Evolutionary conservation across 2,113 vertebrate genomes (phyloP).

Genomic region (Chrysemys picta): DNA sequence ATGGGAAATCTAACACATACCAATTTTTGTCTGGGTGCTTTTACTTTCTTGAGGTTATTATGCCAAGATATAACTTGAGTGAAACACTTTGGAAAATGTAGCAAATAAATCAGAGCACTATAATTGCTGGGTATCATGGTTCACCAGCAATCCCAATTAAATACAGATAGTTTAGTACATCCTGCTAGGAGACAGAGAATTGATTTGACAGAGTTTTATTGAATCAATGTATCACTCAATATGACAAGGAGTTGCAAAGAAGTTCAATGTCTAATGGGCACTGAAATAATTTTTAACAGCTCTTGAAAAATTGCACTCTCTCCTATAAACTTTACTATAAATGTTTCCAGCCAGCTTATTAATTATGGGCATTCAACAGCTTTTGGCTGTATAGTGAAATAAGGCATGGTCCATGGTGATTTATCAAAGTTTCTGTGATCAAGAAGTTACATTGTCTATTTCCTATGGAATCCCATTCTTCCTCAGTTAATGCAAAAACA

Average conservation of each 20-base stretch:
- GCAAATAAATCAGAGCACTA: background rate
- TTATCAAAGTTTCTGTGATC: accelerated
- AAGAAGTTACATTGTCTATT: background rate
- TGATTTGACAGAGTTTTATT: conserved; percentile 52
- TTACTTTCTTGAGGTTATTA: conserved; percentile 32
- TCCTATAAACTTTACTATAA: background rate
- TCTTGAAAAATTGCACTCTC: conserved; percentile 37
- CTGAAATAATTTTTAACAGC: conserved; percentile 20
- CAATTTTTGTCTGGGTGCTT: background rate
- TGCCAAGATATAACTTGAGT: background rate
- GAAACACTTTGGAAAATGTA: background rate
- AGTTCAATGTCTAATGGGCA: conserved; percentile 33
- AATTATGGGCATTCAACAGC: background rate
- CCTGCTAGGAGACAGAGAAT: conserved; percentile 38
- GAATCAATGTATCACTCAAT: conserved; percentile 38
- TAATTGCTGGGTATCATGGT: conserved; percentile 18
- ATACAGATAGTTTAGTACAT: background rate
- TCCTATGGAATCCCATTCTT: background rate
- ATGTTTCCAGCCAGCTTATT: background rate
- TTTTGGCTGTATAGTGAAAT: background rate
- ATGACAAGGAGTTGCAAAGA: conserved; percentile 48
- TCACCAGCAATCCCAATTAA: conserved; percentile 60
- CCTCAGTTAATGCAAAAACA: background rate
- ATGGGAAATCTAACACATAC: background rate
- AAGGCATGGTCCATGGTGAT: background rate